These are phyloP conservation scores for Etheostoma nigrum DNA, from an alignment of 2,797 vertebrate genomes.

Conservation along the genomic window DNA sequence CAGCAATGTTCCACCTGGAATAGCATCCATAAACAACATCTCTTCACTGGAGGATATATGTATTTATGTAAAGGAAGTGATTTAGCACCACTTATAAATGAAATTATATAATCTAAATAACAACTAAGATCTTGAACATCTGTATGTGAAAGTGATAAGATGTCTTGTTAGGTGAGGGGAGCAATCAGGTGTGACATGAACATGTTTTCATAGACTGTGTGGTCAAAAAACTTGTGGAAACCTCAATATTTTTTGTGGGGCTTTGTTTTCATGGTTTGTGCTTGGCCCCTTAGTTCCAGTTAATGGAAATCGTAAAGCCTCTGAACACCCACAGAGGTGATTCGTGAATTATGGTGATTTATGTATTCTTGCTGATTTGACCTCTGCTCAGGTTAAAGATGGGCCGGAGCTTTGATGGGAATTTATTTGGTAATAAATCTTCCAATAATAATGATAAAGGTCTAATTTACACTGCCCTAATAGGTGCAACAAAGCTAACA, in stretches of 20 bases:
- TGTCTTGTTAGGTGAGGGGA: not conserved
- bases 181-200: not conserved
- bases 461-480: too few species aligned
- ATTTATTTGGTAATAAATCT: too few species aligned
- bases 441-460: too few species aligned
- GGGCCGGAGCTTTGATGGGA: too few species aligned
- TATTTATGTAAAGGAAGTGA: slow-evolving; percentile 36
- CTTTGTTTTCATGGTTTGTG: not conserved
- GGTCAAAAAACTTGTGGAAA: not conserved
- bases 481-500: too few species aligned
- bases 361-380: too few species aligned
- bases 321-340: too few species aligned
- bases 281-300: not conserved
- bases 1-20: slow-evolving; percentile 77
- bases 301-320: not conserved
- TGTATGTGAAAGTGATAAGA: not conserved
- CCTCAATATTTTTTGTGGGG: not conserved
- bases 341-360: too few species aligned
- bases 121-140: slow-evolving; percentile 18
- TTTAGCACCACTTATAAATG: slow-evolving; percentile 35
- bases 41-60: slow-evolving; percentile 36
- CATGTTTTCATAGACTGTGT: not conserved
- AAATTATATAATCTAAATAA: slow-evolving; percentile 5
- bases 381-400: too few species aligned
- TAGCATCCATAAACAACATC: slow-evolving; percentile 72